phyloP scores from a whole-genome alignment of 2,113 vertebrate genomes.

The Calidris pygmaea region DNA sequence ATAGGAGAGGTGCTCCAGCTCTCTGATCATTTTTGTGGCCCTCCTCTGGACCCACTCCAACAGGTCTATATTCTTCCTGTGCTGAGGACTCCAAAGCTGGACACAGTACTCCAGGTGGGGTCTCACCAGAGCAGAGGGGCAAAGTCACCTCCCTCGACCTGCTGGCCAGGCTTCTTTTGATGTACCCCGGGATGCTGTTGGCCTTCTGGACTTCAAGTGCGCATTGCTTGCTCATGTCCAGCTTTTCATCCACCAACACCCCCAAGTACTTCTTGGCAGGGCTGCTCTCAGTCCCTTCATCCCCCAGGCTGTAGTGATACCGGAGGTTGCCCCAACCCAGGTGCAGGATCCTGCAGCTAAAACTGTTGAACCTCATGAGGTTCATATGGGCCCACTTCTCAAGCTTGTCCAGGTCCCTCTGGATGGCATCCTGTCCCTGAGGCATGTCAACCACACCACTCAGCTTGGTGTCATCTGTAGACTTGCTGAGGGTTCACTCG shows the following conservation, averaged over 20 bases:
- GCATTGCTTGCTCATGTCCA: background rate
- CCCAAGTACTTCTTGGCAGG: background rate
- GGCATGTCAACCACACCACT: background rate
- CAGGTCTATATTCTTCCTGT: background rate
- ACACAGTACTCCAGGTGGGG: background rate
- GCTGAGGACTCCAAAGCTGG: background rate
- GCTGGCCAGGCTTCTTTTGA: background rate
- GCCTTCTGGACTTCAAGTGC: background rate
- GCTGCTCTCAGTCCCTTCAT: background rate
- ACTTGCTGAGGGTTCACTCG: background rate
- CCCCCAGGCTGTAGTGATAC: background rate
- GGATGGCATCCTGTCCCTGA: background rate
- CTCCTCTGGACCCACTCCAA: no score
- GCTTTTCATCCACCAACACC: background rate
- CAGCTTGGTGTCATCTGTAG: background rate
- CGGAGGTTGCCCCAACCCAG: background rate
- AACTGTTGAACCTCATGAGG: background rate
- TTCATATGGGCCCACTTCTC: background rate
- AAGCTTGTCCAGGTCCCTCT: background rate
- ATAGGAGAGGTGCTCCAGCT: no score
- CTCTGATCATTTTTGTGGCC: no score
- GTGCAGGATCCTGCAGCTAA: background rate
- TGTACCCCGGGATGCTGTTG: background rate
- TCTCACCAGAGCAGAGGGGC: background rate
- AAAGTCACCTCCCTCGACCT: background rate